phyloP scores from a whole-genome alignment of 2,113 vertebrate genomes.

The Tychaedon coryphoeus region DNA sequence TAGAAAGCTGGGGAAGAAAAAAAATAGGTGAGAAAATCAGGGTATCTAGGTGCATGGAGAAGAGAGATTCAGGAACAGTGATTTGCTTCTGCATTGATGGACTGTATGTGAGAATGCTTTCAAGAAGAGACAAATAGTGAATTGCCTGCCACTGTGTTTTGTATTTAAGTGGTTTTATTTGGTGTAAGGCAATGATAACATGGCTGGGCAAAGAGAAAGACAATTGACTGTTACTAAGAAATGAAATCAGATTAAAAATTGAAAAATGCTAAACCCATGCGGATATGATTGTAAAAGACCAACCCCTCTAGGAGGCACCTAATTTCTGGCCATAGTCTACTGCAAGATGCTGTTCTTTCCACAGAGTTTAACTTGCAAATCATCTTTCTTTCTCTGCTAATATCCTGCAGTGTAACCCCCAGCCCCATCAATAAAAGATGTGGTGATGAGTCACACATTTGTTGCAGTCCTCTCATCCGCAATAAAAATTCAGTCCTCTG shows the following conservation, averaged over 20 bases:
- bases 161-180: not conserved
- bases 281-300: not conserved
- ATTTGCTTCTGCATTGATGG: not conserved
- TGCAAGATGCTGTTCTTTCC: not conserved
- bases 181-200: not conserved
- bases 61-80: not conserved
- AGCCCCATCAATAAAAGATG: conserved; percentile 59
- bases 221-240: not conserved
- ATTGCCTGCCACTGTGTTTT: not conserved
- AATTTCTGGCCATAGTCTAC: not conserved
- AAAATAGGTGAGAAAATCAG: not conserved
- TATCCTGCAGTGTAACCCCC: conserved; percentile 22
- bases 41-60: not conserved
- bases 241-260: not conserved
- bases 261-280: conserved; percentile 16
- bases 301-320: not conserved
- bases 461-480: not conserved
- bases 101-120: not conserved
- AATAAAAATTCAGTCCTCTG: conserved; percentile 15
- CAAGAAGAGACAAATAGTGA: not conserved
- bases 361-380: conserved; percentile 39
- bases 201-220: not conserved
- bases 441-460: conserved; percentile 38
- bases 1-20: not conserved
- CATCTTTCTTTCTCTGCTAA: conserved; percentile 21